Base-by-base conservation (phyloP, 2,888 invertebrate species). In the Cephus nigrinus region DNA sequence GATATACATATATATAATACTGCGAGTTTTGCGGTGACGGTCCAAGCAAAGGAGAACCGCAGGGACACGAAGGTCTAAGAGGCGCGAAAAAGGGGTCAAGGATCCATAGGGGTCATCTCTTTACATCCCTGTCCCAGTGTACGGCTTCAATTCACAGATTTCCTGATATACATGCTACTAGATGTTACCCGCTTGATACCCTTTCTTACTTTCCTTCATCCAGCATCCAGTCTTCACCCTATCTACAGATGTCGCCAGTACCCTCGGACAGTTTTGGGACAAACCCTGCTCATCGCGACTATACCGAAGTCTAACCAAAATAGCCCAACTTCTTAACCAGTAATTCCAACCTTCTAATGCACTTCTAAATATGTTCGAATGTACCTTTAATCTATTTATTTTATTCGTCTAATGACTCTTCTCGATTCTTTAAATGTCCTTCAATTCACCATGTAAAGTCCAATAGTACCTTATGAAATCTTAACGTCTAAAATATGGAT, bases 151-250 rank as follows among this genome's bases (percentile, higher is more conserved):
- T 33, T 71, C 31, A 71, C 71, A 71, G 31, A 71, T 69, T 75
- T 71, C 82, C 78, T 79, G 80, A 79, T 82, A 82, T 80, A 85
- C 11, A 79, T 79, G 74, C 79, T 80, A 77, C 80, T 83, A 83
- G 83, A 85, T 79, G 83, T 78, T 78, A 77, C 68, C 76, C 34
- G 34, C 78, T 75, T 74, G 76, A 75, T 40, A 80, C 73, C 69
- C 73, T 73, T 68, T 32, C 55, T 15, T 76, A 71, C 12, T 71
- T 71, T 71, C 32, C 71, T 12, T 12, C 71, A 31, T 71, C 33
- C 71, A 31, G 69, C 69, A 69, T 12, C 31, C 69, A 32, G 12
- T 15, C 69, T 69, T 1, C 30, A 15, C 31, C 69, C 31, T 30
- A 33, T 71, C 71, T 71, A 33, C 71, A 71, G 71, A 71, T 71